Base-by-base conservation (phyloP, 2,888 invertebrate species). In the Oxytorus armatus region DNA sequence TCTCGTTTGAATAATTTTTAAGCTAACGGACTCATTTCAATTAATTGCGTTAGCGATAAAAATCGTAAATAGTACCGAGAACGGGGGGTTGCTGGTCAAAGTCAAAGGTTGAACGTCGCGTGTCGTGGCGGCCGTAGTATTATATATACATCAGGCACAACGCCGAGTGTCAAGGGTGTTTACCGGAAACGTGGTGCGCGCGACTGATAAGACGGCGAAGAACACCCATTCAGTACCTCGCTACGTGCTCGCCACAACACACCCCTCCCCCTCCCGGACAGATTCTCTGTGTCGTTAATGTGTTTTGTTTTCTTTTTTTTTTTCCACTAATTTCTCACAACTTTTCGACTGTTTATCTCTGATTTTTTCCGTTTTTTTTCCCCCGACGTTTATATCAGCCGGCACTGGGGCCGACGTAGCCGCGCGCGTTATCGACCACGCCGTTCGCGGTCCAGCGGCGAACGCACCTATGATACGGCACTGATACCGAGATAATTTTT, bases 81-180 rank as follows among this genome's bases (percentile, higher is more conserved):
- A 29, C 29, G 29, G 5, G 29, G 29, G 5, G 5, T 2, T 2
- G 29, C 29, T 29, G 29, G 5, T 3, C 3, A 29, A 29, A 69
- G 21, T 29, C 10, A 68, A 51, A 42, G 33, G 18, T 33, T 42
- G 55, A 33, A 77, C 33, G 42, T 79, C 75, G 79, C 79, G 75
- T 65, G 61, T 76, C 68, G 61, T 68, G 33, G n/a, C 55, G 39
- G 23, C 36, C 61, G 59, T 57, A 53, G 16, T 59, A 44, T 49
- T 74, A 55, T 23, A 42, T 25, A 53, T 14, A 16, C 5, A 47
- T 36, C 0, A 25, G 1, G 57, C n/a, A 42, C n/a, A n/a, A 57
- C 55, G 65, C 65, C 57, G 25, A 72, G 82, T 77, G 81, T 79
- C 85, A 86, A 84, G 86, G 86, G 83, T 86, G 85, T 84, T 86